These are phyloP conservation scores for Copidosoma aretas DNA, from an alignment of 2,888 invertebrate species.

Conservation along the genomic window DNA sequence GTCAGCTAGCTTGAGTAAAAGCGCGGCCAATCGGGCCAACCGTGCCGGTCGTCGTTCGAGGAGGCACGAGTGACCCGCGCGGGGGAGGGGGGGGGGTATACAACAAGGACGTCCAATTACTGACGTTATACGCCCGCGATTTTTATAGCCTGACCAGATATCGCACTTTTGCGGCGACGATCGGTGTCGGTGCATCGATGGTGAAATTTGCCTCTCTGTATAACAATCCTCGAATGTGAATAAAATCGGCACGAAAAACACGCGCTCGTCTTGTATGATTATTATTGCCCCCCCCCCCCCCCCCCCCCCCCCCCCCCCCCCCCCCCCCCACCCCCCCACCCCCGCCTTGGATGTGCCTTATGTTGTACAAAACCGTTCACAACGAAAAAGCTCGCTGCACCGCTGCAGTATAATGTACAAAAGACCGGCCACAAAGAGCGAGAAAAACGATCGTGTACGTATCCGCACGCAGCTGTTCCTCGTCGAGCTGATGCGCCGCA, in stretches of 20 bases:
- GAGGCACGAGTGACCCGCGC: background rate
- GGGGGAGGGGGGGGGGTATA: background rate
- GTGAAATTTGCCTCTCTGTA: no score
- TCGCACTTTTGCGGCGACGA: no score
- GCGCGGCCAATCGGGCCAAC: conserved; percentile 1
- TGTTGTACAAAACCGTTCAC: no score
- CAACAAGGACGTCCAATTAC: background rate
- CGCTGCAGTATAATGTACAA: no score
- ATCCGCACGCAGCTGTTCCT: conserved; percentile 49
- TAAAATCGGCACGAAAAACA: no score
- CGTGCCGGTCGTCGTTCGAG: background rate
- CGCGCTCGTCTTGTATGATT: no score
- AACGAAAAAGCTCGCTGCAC: no score
- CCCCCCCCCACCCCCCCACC: background rate
- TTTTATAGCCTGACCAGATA: background rate
- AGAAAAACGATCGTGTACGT: background rate
- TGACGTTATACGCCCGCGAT: background rate
- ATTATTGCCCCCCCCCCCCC: no score
- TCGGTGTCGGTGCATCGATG: no score
- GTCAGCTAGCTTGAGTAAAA: background rate
- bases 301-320: background rate
- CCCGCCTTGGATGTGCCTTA: no score
- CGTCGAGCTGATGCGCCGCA: conserved; percentile 52
- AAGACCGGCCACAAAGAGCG: no score
- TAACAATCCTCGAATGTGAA: no score